Base-by-base conservation (phyloP, 2,113 vertebrate species). In the Pungitius pungitius region DNA sequence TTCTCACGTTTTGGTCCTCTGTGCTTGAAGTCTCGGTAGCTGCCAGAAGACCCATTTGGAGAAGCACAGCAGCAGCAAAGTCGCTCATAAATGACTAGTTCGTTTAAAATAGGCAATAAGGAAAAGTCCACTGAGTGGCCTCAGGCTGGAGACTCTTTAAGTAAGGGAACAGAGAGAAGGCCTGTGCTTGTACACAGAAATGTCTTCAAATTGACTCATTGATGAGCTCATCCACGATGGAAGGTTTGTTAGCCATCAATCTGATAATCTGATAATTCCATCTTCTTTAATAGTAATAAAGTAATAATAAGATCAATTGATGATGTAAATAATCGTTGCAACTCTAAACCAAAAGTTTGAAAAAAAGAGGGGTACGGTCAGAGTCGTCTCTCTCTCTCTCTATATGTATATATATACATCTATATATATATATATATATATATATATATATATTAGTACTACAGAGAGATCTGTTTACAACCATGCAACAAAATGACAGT, bases 381-480 rank as follows among this genome's bases (percentile, higher is more conserved):
- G 55, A 57, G 27, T 60, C n/a, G n/a, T n/a, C n/a, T n/a, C n/a
- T n/a, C n/a, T n/a, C n/a, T n/a, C n/a, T n/a, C n/a, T n/a, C n/a
- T n/a, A n/a, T n/a, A n/a, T n/a, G n/a, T n/a, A n/a, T n/a, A n/a
- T n/a, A n/a, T n/a, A n/a, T n/a, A n/a, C n/a, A n/a, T n/a, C n/a
- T n/a, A 30, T 30, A 30, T 30, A 30, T 30, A 30, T 30, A 30
- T 30, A 30, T 30, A 30, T 30, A 30, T 30, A 30, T 30, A 30
- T 30, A 30, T 30, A 30, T 30, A 30, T 30, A 30, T 30, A 30
- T 30, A 30, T 30, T 5, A 39, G 10, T 12, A 10, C 2, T n/a
- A 22, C 45, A 64, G 10, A 61, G 58, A 82, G 65, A 80, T 77
- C 26, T 78, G 47, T 52, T 40, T 47, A 64, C 69, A 76, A 37